Percentiles rank a stretch among this genome's conserved stretches.
Conservation (phyloP, 2,888 invertebrate genomes). For the Amphiduros pacificus region DNA sequence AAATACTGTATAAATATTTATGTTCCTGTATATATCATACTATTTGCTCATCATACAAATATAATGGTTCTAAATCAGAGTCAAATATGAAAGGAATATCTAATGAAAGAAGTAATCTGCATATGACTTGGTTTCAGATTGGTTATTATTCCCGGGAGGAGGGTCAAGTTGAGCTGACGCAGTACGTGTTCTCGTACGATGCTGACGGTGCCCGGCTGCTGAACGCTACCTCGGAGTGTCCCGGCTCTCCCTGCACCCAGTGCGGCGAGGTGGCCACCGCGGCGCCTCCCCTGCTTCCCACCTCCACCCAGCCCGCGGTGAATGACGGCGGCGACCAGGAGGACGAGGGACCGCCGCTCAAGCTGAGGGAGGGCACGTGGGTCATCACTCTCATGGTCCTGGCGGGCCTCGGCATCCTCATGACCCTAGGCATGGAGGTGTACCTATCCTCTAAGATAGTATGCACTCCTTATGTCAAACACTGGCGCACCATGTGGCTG, state of each 20-base stretch:
- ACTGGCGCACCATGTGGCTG: conserved; percentile 56
- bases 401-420: conserved; percentile 79
- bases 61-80: too few relatives aligned
- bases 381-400: conserved; percentile 85
- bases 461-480: conserved; percentile 66
- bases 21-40: too few relatives aligned
- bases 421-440: conserved; percentile 81
- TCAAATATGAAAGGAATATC: too few relatives aligned
- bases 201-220: background rate
- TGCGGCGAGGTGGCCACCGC: conserved; percentile 5
- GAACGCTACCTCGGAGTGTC: background rate
- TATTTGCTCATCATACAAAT: too few relatives aligned
- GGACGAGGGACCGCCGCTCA: background rate
- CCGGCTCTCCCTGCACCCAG: background rate
- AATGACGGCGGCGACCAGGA: background rate
- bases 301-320: background rate
- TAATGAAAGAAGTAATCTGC: too few relatives aligned
- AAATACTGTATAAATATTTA: too few relatives aligned
- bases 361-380: conserved; percentile 64
- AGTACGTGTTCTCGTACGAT: too few relatives aligned
- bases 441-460: conserved; percentile 82
- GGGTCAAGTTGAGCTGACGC: too few relatives aligned
- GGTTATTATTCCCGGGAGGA: too few relatives aligned
- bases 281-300: background rate
- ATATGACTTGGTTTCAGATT: too few relatives aligned